Evolutionary conservation across 2,797 vertebrate genomes (phyloP).

Genomic region (Allobates femoralis): DNA sequence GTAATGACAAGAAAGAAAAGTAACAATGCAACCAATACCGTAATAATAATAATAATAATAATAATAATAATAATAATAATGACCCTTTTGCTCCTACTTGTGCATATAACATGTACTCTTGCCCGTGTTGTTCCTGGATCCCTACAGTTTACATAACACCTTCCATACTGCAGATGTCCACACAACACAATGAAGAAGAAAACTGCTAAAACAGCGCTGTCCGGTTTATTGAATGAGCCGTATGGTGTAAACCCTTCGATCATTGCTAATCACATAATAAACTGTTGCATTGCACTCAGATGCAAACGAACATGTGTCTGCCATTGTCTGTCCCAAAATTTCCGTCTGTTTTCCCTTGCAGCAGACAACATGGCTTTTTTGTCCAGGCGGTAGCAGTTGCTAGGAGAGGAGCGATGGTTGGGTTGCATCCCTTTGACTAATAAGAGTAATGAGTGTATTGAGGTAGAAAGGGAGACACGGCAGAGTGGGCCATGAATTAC

Average conservation of each 20-base stretch:
- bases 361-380: constrained; percentile 72
- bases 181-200: constrained; percentile 43
- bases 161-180: constrained; percentile 24
- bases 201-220: constrained; percentile 28
- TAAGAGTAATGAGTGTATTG: constrained; percentile 79
- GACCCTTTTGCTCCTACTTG: not conserved
- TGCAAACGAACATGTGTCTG: constrained; percentile 76
- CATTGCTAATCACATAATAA: constrained; percentile 68
- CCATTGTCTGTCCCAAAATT: constrained; percentile 74
- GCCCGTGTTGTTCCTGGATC: not conserved
- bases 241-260: constrained; percentile 62
- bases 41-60: not conserved
- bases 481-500: constrained; percentile 82
- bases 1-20: no score
- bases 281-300: constrained; percentile 67
- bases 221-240: constrained; percentile 53
- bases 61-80: not conserved
- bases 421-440: constrained; percentile 68
- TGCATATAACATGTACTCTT: no score
- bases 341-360: constrained; percentile 70
- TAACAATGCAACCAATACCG: no score
- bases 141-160: constrained; percentile 6
- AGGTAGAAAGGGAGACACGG: constrained; percentile 76
- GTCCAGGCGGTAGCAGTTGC: constrained; percentile 82
- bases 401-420: constrained; percentile 82